Conservation (phyloP, 2,113 vertebrate species). For the Paramormyrops kingsleyae region DNA sequence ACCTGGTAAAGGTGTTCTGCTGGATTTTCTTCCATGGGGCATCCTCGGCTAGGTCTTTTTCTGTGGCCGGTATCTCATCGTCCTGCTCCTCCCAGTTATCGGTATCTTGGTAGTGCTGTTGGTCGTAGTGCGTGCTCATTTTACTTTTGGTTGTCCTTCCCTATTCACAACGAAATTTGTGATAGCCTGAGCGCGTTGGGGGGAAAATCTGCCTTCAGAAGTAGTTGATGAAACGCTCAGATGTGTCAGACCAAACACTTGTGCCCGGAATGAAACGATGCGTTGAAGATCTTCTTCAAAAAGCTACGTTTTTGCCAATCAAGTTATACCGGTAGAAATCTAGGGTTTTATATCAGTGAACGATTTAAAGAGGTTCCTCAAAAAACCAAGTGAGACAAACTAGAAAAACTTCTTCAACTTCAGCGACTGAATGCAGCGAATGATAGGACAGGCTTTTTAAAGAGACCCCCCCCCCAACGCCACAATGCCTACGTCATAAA, state of each 20-base stretch:
- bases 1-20: constrained; percentile 95
- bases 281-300: background rate
- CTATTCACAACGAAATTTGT: background rate
- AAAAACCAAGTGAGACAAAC: constrained; percentile 20
- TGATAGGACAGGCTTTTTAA: constrained; percentile 51
- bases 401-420: constrained; percentile 37
- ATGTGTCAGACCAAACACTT: background rate
- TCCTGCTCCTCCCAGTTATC: constrained; percentile 63
- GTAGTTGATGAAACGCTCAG: background rate
- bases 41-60: constrained; percentile 93
- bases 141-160: constrained; percentile 43
- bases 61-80: constrained; percentile 85
- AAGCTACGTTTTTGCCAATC: constrained; percentile 52
- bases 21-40: constrained; percentile 98
- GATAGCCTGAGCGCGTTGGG: background rate
- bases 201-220: background rate
- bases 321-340: background rate
- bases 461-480: constrained; percentile 35
- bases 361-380: constrained; percentile 24
- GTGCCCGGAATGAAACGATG: background rate
- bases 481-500: constrained; percentile 60
- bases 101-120: constrained; percentile 60
- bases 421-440: constrained; percentile 26
- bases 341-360: constrained; percentile 27
- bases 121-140: constrained; percentile 65